These are phyloP conservation scores for Stegodyphus dumicola DNA, from an alignment of 1,140 invertebrate species.

Conservation along the genomic window DNA sequence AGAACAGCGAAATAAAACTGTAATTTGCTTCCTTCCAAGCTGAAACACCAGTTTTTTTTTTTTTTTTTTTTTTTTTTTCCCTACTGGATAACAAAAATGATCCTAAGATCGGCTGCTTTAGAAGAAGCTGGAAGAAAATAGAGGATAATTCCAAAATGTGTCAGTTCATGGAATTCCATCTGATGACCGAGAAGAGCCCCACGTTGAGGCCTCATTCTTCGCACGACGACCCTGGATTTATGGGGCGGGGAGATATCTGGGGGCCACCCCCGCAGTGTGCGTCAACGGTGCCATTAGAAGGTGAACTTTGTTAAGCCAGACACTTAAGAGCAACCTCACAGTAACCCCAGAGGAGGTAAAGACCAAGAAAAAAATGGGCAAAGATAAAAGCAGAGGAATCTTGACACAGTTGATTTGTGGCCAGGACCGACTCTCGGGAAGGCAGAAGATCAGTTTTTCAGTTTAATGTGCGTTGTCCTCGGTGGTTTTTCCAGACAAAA, in stretches of 20 bases:
- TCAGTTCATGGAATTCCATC: slow-evolving; percentile 5
- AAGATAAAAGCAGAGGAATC: slow-evolving; percentile 19
- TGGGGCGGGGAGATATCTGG: slow-evolving; percentile 8
- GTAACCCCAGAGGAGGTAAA: slow-evolving; percentile 20
- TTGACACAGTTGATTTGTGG: slow-evolving; percentile 26
- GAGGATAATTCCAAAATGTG: slow-evolving; percentile 3
- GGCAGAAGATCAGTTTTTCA: not conserved
- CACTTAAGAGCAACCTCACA: slow-evolving; percentile 15
- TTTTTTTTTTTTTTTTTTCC: too few species aligned
- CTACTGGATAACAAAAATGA: too few species aligned
- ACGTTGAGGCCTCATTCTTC: slow-evolving; percentile 24
- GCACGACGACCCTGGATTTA: slow-evolving; percentile 18
- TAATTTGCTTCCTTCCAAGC: too few species aligned
- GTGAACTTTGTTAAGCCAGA: slow-evolving; percentile 50
- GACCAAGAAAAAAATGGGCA: not conserved
- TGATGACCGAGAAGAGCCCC: slow-evolving; percentile 8
- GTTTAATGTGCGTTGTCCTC: slow-evolving; percentile 32
- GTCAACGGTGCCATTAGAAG: slow-evolving; percentile 53
- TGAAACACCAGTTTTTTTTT: too few species aligned
- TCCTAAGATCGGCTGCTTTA: too few species aligned
- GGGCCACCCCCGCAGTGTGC: slow-evolving; percentile 24
- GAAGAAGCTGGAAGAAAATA: not conserved
- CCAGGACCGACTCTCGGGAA: not conserved
- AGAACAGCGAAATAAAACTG: too few species aligned
- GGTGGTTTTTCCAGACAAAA: slow-evolving; percentile 35